These are phyloP conservation scores for Daboia siamensis DNA, from an alignment of 2,113 vertebrate species.

Conservation along the genomic window DNA sequence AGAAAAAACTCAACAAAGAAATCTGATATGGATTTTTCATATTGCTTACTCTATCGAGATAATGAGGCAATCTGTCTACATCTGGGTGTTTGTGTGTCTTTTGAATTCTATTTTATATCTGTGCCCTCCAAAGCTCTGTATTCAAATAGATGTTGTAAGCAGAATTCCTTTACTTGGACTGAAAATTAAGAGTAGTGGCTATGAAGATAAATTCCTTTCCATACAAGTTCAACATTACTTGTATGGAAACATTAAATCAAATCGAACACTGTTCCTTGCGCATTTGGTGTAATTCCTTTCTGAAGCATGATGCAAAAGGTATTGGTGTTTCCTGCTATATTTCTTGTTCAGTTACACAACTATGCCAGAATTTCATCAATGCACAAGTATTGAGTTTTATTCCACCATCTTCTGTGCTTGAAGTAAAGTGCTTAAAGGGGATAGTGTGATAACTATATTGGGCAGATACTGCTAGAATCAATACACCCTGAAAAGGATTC, in stretches of 20 bases:
- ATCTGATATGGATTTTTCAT: neutral
- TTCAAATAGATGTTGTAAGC: neutral
- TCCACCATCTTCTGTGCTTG: neutral
- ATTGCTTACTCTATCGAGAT: neutral
- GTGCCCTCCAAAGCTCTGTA: neutral
- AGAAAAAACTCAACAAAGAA: neutral
- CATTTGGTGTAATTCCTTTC: neutral
- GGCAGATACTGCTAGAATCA: neutral
- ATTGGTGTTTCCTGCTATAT: neutral
- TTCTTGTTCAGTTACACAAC: neutral
- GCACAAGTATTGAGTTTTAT: neutral
- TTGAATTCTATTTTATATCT: neutral
- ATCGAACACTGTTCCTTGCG: neutral
- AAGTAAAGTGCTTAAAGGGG: neutral
- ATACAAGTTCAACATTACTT: neutral
- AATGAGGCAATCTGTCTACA: neutral
- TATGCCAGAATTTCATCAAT: neutral
- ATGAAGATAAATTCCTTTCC: neutral
- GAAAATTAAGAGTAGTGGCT: neutral
- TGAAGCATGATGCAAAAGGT: neutral
- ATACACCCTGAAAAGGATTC: neutral
- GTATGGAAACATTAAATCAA: neutral
- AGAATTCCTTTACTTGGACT: neutral
- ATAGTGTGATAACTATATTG: neutral
- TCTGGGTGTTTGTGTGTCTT: neutral